A percentile compares a stretch with the other conserved stretches of the same genome.
These are phyloP conservation scores for Troides aeacus DNA, from an alignment of 2,888 invertebrate species.

Conservation along the genomic window DNA sequence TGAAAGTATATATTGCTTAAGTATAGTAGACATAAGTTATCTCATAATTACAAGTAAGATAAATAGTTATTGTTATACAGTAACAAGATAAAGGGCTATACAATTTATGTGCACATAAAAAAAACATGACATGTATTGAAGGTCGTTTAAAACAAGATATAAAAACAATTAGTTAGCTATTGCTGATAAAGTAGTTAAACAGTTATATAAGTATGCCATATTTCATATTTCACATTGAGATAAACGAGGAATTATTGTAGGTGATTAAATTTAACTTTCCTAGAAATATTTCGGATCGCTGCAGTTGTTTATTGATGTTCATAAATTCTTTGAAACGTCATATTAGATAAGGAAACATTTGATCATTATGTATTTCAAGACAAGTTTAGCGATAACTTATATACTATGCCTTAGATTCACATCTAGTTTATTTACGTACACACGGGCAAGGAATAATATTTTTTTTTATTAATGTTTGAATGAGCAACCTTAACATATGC, in stretches of 20 bases:
- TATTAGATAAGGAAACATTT: neutral
- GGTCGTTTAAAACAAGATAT: neutral
- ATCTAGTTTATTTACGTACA: neutral
- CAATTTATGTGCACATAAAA: too few species aligned
- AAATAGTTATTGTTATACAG: too few species aligned
- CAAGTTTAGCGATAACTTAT: neutral
- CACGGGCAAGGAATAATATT: too few species aligned
- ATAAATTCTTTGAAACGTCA: neutral
- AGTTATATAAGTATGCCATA: too few species aligned
- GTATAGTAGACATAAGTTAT: too few species aligned
- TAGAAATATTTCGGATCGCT: neutral
- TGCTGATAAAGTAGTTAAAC: neutral
- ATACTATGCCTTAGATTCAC: neutral
- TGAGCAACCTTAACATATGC: too few species aligned
- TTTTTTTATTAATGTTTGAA: too few species aligned
- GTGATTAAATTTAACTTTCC: neutral
- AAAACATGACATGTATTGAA: neutral
- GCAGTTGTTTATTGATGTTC: neutral
- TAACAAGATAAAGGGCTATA: too few species aligned
- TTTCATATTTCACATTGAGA: too few species aligned
- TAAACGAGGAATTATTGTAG: neutral
- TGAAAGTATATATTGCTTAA: too few species aligned
- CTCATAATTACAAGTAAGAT: too few species aligned
- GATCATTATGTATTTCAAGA: neutral
- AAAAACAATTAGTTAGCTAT: neutral